These are phyloP conservation scores for Limnephilus rhombicus DNA, from an alignment of 2,888 invertebrate species.

Conservation along the genomic window DNA sequence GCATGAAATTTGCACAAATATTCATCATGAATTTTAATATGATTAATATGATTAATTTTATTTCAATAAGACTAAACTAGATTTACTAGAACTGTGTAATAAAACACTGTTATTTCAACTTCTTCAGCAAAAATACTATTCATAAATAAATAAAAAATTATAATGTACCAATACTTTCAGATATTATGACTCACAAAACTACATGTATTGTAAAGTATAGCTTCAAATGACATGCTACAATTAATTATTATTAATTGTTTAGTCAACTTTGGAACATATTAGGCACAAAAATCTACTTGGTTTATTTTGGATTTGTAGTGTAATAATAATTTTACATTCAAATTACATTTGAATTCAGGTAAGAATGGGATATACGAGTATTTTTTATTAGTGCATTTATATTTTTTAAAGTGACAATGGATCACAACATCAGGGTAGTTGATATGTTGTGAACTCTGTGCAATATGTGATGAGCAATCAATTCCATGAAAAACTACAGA, in stretches of 20 bases:
- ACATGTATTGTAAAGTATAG: neutral
- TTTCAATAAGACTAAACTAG: neutral
- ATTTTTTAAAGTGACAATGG: neutral
- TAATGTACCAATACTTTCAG: neutral
- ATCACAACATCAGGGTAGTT: neutral
- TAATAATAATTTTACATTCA: neutral
- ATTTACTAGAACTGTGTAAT: neutral
- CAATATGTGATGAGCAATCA: neutral
- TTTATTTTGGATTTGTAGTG: neutral
- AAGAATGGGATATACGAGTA: neutral
- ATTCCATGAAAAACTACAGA: neutral
- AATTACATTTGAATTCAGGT: neutral
- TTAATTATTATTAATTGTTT: neutral
- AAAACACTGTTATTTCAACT: neutral
- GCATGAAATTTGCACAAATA: neutral
- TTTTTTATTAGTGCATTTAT: neutral
- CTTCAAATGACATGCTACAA: neutral
- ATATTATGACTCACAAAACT: neutral
- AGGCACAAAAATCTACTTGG: neutral
- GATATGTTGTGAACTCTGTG: neutral
- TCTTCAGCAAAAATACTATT: neutral
- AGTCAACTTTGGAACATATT: neutral
- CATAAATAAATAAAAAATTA: neutral
- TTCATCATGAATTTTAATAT: neutral
- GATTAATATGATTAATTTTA: neutral